These are phyloP conservation scores for Nothura maculosa DNA, from an alignment of 2,797 vertebrate species.

Conservation along the genomic window DNA sequence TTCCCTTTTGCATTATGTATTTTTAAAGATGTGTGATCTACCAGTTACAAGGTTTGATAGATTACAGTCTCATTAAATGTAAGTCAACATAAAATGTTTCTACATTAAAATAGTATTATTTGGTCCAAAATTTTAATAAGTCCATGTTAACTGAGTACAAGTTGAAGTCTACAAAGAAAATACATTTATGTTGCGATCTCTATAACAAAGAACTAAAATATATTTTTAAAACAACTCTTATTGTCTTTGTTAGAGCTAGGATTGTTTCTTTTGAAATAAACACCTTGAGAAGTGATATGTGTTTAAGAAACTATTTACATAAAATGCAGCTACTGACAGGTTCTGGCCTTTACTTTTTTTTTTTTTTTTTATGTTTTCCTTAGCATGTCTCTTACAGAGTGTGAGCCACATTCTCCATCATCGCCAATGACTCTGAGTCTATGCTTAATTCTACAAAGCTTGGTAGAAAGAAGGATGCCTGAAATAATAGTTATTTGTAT, in stretches of 20 bases:
- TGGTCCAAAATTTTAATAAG: background rate
- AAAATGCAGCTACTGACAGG: background rate
- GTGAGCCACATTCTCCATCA: background rate
- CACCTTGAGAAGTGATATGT: background rate
- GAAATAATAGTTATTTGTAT: background rate
- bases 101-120: conserved; percentile 29
- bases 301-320: conserved; percentile 21
- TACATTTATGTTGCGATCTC: conserved; percentile 7
- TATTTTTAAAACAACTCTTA: conserved; percentile 19
- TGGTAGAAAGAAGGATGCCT: background rate
- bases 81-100: background rate
- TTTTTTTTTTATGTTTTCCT: background rate
- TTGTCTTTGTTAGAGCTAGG: background rate
- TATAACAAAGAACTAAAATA: background rate
- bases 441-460: background rate
- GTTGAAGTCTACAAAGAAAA: conserved; percentile 18
- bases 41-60: background rate
- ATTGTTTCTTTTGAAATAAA: conserved; percentile 23
- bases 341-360: background rate
- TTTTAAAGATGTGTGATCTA: background rate
- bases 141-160: conserved; percentile 33
- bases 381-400: background rate
- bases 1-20: background rate
- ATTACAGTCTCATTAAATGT: background rate
- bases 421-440: background rate